These are phyloP conservation scores for Neodontobutis hainanensis DNA, from an alignment of 2,113 vertebrate species.

Conservation along the genomic window DNA sequence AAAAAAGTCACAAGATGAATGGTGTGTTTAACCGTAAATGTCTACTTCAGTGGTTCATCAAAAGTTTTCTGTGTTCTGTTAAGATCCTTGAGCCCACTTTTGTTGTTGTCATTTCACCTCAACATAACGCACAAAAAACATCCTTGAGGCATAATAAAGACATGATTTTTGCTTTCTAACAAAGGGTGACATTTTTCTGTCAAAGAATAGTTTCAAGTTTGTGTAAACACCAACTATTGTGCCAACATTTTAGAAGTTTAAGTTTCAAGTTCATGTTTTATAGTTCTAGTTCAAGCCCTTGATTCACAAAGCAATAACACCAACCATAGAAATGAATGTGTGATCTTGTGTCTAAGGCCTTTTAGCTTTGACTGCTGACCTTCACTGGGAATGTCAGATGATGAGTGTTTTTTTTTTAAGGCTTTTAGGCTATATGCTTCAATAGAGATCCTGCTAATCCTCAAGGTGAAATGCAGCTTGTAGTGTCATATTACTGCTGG, in stretches of 20 bases:
- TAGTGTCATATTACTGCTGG: constrained; percentile 50
- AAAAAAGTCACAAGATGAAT: neutral
- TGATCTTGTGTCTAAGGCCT: neutral
- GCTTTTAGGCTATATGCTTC: constrained; percentile 20
- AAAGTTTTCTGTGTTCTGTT: neutral
- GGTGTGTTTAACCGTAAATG: neutral
- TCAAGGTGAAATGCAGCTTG: constrained; percentile 56
- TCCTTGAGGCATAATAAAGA: neutral
- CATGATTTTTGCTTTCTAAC: neutral
- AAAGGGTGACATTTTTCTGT: neutral
- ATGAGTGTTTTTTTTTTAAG: constrained; percentile 8
- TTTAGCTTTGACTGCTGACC: constrained; percentile 15
- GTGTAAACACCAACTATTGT: neutral
- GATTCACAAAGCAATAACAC: constrained; percentile 2
- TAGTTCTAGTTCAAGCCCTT: neutral
- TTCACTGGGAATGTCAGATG: constrained; percentile 7
- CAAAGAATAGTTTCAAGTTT: neutral
- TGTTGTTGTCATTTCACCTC: neutral
- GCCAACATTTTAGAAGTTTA: neutral
- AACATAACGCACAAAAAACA: neutral
- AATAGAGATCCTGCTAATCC: constrained; percentile 58
- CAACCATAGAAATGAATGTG: neutral
- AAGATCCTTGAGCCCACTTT: constrained; percentile 1
- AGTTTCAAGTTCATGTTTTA: too few relatives aligned
- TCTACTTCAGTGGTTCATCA: neutral